Conservation (phyloP, 2,888 invertebrate genomes). For the Scotopteryx bipunctaria region DNA sequence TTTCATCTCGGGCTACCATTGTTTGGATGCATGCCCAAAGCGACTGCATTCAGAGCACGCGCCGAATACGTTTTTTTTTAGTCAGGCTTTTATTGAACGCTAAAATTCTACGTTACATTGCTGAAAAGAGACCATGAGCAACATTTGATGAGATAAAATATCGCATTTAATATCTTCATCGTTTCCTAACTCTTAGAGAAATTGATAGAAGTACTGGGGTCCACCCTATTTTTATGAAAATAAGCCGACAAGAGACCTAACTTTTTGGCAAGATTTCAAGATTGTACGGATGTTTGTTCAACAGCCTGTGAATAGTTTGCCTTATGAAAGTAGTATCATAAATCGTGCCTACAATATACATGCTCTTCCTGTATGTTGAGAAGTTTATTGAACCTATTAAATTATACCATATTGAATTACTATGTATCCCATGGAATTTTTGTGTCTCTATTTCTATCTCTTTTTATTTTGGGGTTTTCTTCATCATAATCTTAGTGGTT, state of each 20-base stretch:
- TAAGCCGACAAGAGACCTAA: constrained; percentile 15
- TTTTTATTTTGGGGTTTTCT: background rate
- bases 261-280: constrained; percentile 30
- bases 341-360: no score
- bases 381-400: no score
- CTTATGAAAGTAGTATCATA: constrained; percentile 6
- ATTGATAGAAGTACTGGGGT: background rate
- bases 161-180: no score
- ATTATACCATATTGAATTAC: no score
- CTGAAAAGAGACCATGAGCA: no score
- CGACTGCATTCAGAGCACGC: constrained; percentile 20
- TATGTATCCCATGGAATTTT: no score
- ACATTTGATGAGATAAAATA: no score
- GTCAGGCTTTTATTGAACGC: background rate
- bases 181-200: no score
- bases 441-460: background rate
- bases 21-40: constrained; percentile 27
- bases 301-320: constrained; percentile 17
- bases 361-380: no score
- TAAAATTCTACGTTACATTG: no score
- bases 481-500: no score
- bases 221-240: constrained; percentile 8
- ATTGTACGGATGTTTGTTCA: constrained; percentile 20
- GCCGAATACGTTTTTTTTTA: constrained; percentile 7
- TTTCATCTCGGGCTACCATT: constrained; percentile 14